Evolutionary conservation across 2,888 invertebrate species (phyloP).

Genomic region (Muscina levida): DNA sequence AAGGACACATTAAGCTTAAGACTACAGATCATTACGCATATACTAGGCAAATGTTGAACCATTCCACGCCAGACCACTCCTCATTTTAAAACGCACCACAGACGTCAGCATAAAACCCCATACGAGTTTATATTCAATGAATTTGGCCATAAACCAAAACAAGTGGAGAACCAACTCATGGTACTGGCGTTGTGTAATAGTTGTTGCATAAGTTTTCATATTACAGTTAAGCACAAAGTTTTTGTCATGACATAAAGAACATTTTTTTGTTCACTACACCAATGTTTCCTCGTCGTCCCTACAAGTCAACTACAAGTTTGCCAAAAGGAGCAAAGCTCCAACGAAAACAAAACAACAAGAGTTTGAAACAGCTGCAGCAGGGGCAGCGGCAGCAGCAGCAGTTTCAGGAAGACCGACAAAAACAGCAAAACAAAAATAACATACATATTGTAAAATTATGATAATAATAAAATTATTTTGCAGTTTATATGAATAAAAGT

Average conservation of each 20-base stretch:
- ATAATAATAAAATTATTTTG: slow-evolving; percentile 68
- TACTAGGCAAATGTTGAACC: too few species aligned
- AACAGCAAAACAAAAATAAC: slow-evolving; percentile 52
- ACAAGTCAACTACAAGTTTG: neutral
- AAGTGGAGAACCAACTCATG: neutral
- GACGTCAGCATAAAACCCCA: slow-evolving; percentile 7
- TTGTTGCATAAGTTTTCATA: slow-evolving; percentile 62
- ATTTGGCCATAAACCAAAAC: slow-evolving; percentile 59
- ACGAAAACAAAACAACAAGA: slow-evolving; percentile 5
- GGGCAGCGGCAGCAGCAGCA: neutral
- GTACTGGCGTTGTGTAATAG: slow-evolving; percentile 45
- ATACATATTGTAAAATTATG: slow-evolving; percentile 67
- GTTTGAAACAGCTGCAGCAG: neutral
- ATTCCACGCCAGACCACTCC: too few species aligned
- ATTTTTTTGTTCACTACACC: slow-evolving; percentile 31
- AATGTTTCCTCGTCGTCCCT: neutral
- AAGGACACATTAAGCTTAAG: too few species aligned
- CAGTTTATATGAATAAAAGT: slow-evolving; percentile 57
- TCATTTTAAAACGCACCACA: neutral
- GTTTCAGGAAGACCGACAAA: slow-evolving; percentile 21
- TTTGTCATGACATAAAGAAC: slow-evolving; percentile 59
- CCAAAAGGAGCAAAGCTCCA: neutral
- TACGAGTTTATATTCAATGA: slow-evolving; percentile 58
- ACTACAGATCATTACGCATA: too few species aligned
- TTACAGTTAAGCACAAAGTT: slow-evolving; percentile 58